phyloP scores from a whole-genome alignment of 2,797 vertebrate genomes.

The Pterois miles region DNA sequence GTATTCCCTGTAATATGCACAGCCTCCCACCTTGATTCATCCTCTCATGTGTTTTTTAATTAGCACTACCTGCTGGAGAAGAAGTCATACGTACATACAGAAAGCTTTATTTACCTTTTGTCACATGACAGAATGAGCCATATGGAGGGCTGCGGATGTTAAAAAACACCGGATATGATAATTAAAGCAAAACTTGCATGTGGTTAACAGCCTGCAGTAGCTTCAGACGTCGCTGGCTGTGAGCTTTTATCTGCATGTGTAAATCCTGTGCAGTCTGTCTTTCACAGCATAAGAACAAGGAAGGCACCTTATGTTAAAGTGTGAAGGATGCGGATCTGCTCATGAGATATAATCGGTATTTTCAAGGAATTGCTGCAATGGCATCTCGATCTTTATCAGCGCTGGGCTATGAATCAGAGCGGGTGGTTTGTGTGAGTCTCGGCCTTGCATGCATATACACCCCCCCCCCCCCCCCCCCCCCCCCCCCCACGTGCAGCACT shows the following conservation, averaged over 20 bases:
- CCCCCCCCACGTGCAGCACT: slow-evolving; percentile 15
- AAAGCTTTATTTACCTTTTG: slow-evolving; percentile 39
- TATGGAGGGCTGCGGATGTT: slow-evolving; percentile 19
- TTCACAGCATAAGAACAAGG: neutral
- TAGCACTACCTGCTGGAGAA: slow-evolving; percentile 6
- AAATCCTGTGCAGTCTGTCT: slow-evolving; percentile 3
- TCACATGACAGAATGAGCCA: slow-evolving; percentile 22
- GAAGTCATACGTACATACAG: neutral
- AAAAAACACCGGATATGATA: slow-evolving; percentile 5
- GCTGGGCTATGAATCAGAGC: neutral
- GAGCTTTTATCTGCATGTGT: slow-evolving; percentile 18
- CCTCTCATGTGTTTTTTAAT: slow-evolving; percentile 22
- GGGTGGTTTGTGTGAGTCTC: slow-evolving; percentile 7
- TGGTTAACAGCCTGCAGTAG: slow-evolving; percentile 9
- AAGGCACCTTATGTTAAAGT: slow-evolving; percentile 20
- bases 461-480: neutral
- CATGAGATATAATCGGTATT: neutral
- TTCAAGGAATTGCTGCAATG: slow-evolving; percentile 17
- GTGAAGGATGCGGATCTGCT: slow-evolving; percentile 28
- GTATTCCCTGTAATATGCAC: neutral
- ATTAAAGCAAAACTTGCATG: slow-evolving; percentile 26
- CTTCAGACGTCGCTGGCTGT: neutral
- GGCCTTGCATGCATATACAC: slow-evolving; percentile 47
- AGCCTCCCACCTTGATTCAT: neutral
- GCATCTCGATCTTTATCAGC: slow-evolving; percentile 10